phyloP scores from a whole-genome alignment of 2,113 vertebrate species.

The Melanerpes formicivorus region DNA sequence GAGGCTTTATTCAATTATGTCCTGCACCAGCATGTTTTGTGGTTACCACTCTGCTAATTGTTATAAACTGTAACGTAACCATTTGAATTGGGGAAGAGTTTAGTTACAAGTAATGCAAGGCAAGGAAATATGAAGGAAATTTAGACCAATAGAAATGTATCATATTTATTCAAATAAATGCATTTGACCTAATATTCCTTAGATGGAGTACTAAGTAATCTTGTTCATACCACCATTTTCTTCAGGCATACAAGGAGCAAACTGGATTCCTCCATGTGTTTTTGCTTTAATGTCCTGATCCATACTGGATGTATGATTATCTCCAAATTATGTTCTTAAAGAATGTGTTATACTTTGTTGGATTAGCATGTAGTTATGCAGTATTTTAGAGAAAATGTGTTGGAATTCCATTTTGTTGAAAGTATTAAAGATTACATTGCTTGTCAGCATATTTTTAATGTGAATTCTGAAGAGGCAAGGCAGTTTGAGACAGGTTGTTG shows the following conservation, averaged over 20 bases:
- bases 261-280: background rate
- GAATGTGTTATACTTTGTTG: background rate
- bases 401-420: background rate
- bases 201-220: background rate
- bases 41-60: background rate
- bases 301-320: background rate
- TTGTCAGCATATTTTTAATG: background rate
- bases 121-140: background rate
- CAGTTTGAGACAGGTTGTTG: background rate
- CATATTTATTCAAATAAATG: background rate
- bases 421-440: background rate
- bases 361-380: background rate
- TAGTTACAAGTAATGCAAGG: background rate
- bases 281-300: background rate
- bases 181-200: background rate
- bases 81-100: background rate
- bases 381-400: background rate
- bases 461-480: background rate
- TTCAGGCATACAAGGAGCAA: background rate
- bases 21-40: too few relatives aligned
- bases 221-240: background rate
- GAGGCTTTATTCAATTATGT: too few relatives aligned
- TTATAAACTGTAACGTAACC: background rate
- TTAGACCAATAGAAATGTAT: background rate
- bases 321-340: background rate